A percentile compares a stretch with the other conserved stretches of the same genome.
Conservation (phyloP, 2,797 vertebrate species). For the Tarsius wallacei region DNA sequence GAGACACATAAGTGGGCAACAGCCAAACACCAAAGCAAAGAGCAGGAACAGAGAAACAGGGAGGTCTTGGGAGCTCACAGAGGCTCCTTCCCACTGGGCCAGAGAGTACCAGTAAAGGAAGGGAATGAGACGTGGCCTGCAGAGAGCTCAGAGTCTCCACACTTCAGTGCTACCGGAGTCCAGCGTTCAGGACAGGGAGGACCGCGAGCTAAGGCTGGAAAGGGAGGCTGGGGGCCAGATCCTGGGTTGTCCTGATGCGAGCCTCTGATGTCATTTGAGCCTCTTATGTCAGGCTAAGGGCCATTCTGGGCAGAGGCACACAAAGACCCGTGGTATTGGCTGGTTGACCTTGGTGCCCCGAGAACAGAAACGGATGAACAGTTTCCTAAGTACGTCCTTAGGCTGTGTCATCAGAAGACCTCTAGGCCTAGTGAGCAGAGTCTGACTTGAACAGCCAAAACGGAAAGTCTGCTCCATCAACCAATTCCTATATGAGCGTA, state of each 20-base stretch:
- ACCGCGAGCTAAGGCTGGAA: not conserved
- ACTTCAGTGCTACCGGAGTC: not conserved
- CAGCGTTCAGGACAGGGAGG: not conserved
- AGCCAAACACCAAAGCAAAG: not conserved
- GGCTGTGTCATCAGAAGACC: not conserved
- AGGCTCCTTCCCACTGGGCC: not conserved
- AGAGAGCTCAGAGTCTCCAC: accelerated
- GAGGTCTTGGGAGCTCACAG: not conserved
- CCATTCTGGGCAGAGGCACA: accelerated
- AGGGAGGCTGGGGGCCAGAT: not conserved
- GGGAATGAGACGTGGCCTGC: not conserved
- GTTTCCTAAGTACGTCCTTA: not conserved
- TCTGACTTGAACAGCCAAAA: not conserved
- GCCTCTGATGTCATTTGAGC: too few relatives aligned
- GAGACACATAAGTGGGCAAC: not conserved
- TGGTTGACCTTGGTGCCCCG: not conserved
- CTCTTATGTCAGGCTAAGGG: too few relatives aligned
- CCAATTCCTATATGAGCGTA: not conserved
- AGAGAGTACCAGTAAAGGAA: too few relatives aligned
- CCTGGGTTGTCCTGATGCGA: too few relatives aligned
- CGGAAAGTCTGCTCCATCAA: not conserved
- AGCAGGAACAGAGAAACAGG: not conserved
- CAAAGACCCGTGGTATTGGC: not conserved
- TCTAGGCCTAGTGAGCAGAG: not conserved
- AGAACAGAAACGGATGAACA: not conserved